phyloP scores from a whole-genome alignment of 2,113 vertebrate genomes.

The Campylomormyrus tamandua region DNA sequence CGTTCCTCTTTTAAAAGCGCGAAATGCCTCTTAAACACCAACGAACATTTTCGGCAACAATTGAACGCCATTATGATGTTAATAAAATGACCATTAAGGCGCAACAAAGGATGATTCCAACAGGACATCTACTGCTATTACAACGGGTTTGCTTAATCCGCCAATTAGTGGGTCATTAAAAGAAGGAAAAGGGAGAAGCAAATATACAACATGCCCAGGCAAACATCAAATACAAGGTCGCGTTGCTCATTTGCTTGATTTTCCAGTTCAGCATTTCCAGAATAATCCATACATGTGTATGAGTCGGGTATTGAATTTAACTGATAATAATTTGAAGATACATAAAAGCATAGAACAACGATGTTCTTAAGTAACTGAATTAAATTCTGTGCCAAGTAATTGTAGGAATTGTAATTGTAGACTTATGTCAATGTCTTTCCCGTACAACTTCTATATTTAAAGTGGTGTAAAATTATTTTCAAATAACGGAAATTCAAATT shows the following conservation, averaged over 20 bases:
- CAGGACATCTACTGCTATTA: constrained; percentile 37
- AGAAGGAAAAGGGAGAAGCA: constrained; percentile 47
- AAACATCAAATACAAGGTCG: not conserved
- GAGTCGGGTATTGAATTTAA: not conserved
- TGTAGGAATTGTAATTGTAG: not conserved
- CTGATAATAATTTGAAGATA: not conserved
- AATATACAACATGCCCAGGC: constrained; percentile 36
- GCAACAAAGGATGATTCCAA: constrained; percentile 30
- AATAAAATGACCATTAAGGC: constrained; percentile 49
- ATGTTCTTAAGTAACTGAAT: not conserved
- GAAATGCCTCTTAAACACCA: not conserved
- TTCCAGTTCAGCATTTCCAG: not conserved
- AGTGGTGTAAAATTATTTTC: not conserved
- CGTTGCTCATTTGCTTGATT: not conserved
- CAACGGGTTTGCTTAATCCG: constrained; percentile 39
- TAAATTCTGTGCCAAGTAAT: not conserved
- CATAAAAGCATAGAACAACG: not conserved
- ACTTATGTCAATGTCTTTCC: not conserved
- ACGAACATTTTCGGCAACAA: constrained; percentile 33
- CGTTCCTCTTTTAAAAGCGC: not conserved
- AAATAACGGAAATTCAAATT: not conserved
- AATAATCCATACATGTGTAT: not conserved
- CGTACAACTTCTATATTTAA: not conserved
- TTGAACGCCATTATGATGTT: constrained; percentile 51
- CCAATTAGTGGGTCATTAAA: constrained; percentile 63